These are phyloP conservation scores for Synanthedon myopaeformis DNA, from an alignment of 2,888 invertebrate genomes.

Conservation along the genomic window DNA sequence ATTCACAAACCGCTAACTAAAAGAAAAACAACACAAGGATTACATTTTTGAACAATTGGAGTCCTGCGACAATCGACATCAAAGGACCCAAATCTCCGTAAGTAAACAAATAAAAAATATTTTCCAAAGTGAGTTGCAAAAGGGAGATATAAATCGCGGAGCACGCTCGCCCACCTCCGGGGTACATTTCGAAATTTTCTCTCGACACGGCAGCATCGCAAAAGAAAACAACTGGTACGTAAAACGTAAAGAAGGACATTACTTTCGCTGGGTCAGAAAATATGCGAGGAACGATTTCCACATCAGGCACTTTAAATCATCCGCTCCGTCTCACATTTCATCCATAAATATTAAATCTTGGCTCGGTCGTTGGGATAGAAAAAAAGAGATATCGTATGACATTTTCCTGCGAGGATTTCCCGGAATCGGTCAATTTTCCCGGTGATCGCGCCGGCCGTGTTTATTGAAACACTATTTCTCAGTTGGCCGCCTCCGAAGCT, in stretches of 20 bases:
- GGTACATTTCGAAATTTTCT: constrained; percentile 53
- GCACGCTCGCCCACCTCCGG: constrained; percentile 49
- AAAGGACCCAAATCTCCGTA: constrained; percentile 59
- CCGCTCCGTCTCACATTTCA: constrained; percentile 66
- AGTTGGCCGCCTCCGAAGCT: constrained; percentile 41
- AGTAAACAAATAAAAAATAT: constrained; percentile 61
- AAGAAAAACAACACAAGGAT: constrained; percentile 28
- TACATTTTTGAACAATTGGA: constrained; percentile 40
- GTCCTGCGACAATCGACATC: constrained; percentile 53
- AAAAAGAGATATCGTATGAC: constrained; percentile 57
- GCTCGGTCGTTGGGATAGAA: constrained; percentile 53
- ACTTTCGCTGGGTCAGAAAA: constrained; percentile 66
- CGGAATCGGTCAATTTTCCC: constrained; percentile 67
- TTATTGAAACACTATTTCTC: constrained; percentile 67
- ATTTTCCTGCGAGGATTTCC: constrained; percentile 58
- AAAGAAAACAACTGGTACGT: constrained; percentile 65
- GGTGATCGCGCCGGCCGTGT: constrained; percentile 55
- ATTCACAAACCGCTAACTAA: constrained; percentile 27
- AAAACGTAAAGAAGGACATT: constrained; percentile 63
- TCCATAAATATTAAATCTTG: constrained; percentile 69
- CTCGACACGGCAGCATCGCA: constrained; percentile 20
- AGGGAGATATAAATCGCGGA: constrained; percentile 57
- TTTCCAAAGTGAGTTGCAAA: constrained; percentile 48
- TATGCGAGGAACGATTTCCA: constrained; percentile 64
- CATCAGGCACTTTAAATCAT: constrained; percentile 69